These are phyloP conservation scores for Chironomus tepperi DNA, from an alignment of 1,140 invertebrate species.

Conservation along the genomic window DNA sequence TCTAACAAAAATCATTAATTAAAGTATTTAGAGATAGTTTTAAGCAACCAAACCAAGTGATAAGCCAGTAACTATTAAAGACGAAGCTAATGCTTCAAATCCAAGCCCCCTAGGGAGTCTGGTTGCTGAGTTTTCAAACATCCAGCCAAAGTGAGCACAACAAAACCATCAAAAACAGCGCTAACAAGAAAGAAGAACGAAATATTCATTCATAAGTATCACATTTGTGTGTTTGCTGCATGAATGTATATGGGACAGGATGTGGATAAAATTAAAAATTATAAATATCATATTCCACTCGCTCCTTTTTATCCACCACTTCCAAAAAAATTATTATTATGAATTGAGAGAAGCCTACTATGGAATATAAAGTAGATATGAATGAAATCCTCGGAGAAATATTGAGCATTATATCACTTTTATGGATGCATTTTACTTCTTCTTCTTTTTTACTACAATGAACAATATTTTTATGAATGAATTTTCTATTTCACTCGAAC, in stretches of 20 bases:
- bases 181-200: not conserved
- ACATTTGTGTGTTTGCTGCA: not conserved
- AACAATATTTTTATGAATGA: conserved; percentile 20
- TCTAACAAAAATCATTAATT: too few species aligned
- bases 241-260: conserved; percentile 9
- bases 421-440: conserved; percentile 1
- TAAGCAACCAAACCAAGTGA: too few species aligned
- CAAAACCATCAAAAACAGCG: too few species aligned
- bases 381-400: not conserved
- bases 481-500: conserved; percentile 1
- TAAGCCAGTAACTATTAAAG: too few species aligned
- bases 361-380: not conserved
- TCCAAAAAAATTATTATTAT: not conserved
- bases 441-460: conserved; percentile 8
- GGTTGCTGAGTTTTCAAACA: too few species aligned
- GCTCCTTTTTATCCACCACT: conserved; percentile 11
- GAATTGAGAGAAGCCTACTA: not conserved
- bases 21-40: too few species aligned
- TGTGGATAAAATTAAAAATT: conserved; percentile 7
- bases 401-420: not conserved
- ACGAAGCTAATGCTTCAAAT: too few species aligned
- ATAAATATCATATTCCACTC: conserved; percentile 14
- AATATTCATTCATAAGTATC: not conserved
- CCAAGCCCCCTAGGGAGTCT: too few species aligned
- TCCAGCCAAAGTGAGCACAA: too few species aligned